phyloP scores from a whole-genome alignment of 2,797 vertebrate genomes.

The Lutjanus campechanus region DNA sequence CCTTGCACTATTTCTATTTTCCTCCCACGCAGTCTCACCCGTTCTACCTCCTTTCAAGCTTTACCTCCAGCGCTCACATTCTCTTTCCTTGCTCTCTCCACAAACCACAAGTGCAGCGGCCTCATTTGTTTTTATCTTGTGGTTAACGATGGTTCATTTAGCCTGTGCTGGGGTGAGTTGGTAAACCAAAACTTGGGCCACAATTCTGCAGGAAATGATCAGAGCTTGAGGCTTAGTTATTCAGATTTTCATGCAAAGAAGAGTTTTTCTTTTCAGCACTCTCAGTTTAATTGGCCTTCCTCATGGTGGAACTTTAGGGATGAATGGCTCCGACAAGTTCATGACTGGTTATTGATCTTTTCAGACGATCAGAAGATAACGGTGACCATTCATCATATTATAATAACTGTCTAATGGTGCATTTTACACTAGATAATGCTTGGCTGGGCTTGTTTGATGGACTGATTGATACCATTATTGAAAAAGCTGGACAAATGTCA shows the following conservation, averaged over 20 bases:
- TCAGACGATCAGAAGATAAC: not conserved
- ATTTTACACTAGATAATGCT: constrained; percentile 27
- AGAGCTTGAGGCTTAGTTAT: constrained; percentile 7
- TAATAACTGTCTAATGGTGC: constrained; percentile 26
- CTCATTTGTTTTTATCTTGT: constrained; percentile 75
- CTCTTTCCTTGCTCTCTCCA: constrained; percentile 41
- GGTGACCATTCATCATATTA: not conserved
- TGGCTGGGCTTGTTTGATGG: constrained; percentile 11
- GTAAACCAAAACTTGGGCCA: constrained; percentile 27
- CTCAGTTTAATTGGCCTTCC: not conserved
- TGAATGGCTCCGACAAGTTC: constrained; percentile 10
- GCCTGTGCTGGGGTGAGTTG: constrained; percentile 22
- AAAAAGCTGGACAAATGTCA: constrained; percentile 9
- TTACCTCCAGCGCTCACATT: constrained; percentile 33
- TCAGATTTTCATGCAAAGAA: constrained; percentile 13
- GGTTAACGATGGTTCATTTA: constrained; percentile 65
- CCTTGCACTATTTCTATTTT: constrained; percentile 45
- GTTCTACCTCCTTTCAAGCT: constrained; percentile 42
- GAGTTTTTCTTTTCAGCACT: not conserved
- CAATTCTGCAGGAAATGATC: constrained; percentile 25
- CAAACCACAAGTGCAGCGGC: constrained; percentile 53
- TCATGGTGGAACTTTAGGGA: not conserved
- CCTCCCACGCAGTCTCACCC: constrained; percentile 57
- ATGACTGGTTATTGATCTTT: constrained; percentile 27
- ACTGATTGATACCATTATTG: constrained; percentile 16